Evolutionary conservation across 2,113 vertebrate genomes (phyloP).

Genomic region (Anoura caudifer): DNA sequence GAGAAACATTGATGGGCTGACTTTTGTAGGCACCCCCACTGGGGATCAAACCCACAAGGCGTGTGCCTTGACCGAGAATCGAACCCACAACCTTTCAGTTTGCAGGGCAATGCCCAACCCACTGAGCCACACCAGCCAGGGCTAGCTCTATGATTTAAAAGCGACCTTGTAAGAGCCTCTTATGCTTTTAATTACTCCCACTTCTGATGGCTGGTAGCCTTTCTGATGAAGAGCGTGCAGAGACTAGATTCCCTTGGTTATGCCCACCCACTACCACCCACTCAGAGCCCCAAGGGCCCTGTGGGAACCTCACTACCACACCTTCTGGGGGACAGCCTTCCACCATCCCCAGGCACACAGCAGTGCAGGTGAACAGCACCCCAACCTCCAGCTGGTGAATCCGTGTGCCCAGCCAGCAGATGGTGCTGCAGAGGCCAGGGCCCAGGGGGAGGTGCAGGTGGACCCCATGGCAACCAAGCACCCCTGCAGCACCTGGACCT

Average conservation of each 20-base stretch:
- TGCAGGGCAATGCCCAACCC: no score
- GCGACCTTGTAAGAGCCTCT: not conserved
- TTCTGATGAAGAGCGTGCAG: not conserved
- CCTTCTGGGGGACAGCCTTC: not conserved
- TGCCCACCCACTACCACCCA: no score
- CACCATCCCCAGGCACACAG: no score
- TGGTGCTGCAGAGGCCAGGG: rapidly evolving
- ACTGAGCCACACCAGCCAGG: no score
- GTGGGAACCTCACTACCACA: not conserved
- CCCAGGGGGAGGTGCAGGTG: rapidly evolving
- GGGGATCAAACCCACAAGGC: no score
- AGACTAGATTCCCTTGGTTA: not conserved
- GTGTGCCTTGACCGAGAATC: no score
- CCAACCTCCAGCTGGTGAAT: not conserved
- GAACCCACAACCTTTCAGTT: no score
- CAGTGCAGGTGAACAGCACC: not conserved
- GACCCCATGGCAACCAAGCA: no score
- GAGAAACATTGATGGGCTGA: no score
- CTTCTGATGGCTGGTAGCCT: not conserved
- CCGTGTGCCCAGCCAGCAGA: not conserved
- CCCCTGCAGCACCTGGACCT: not conserved
- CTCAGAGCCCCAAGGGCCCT: not conserved
- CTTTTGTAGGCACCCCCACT: no score
- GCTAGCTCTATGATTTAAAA: not conserved
- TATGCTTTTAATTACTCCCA: not conserved